Percentiles rank a stretch among this genome's conserved stretches.
Evolutionary conservation across 2,888 invertebrate genomes (phyloP).

Genomic region (Tachystola acroxantha): DNA sequence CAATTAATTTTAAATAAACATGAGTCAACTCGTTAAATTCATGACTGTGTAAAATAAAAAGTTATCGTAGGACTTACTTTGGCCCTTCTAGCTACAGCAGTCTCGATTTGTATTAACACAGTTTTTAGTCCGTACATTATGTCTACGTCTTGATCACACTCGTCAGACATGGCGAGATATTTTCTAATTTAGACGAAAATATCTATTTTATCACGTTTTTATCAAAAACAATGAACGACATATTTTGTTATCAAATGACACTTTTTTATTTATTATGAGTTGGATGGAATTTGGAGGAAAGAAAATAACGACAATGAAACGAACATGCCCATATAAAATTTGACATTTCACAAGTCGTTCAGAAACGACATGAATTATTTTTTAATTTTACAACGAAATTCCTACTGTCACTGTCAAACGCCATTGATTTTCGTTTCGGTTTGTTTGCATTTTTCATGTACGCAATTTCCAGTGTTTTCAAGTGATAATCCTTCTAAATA

Average conservation of each 20-base stretch:
- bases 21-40: too few relatives aligned
- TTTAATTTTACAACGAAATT: background rate
- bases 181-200: background rate
- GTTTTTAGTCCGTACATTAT: conserved; percentile 77
- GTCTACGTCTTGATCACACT: conserved; percentile 45
- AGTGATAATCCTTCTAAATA: conserved; percentile 21
- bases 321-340: background rate
- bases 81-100: conserved; percentile 73
- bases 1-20: too few relatives aligned
- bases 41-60: too few relatives aligned
- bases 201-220: conserved; percentile 1
- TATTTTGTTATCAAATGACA: conserved; percentile 9
- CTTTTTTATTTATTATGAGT: background rate
- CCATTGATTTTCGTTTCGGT: conserved; percentile 45
- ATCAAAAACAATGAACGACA: conserved; percentile 5
- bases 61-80: conserved; percentile 76
- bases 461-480: conserved; percentile 25
- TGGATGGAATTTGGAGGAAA: too few relatives aligned
- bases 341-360: background rate
- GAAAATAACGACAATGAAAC: conserved; percentile 1
- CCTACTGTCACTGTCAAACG: conserved; percentile 17
- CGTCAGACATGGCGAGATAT: conserved; percentile 36
- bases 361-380: background rate
- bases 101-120: conserved; percentile 79
- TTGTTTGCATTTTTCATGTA: conserved; percentile 41